Conservation (phyloP, 2,888 invertebrate genomes). For the Catocala fraxini region DNA sequence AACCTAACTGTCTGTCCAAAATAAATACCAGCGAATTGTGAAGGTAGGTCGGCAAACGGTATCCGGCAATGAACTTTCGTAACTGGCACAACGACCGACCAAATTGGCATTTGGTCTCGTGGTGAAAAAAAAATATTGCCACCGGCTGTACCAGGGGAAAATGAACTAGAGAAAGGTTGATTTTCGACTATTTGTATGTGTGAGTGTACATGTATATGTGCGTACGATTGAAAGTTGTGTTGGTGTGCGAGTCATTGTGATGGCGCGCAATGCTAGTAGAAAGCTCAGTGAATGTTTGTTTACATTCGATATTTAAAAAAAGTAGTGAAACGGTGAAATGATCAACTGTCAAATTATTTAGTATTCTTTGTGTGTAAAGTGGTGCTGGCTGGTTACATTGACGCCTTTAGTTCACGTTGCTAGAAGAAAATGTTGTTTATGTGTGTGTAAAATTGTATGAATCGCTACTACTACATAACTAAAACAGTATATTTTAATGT, state of each 20-base stretch:
- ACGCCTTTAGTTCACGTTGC: neutral
- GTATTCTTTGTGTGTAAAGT: conserved; percentile 53
- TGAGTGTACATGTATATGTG: conserved; percentile 48
- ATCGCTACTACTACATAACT: too few relatives aligned
- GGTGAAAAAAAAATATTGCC: conserved; percentile 73
- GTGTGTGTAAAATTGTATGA: too few relatives aligned
- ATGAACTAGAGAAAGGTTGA: conserved; percentile 79
- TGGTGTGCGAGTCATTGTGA: conserved; percentile 48
- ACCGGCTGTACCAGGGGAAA: conserved; percentile 76
- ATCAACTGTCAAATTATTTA: conserved; percentile 58
- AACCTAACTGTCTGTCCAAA: conserved; percentile 81
- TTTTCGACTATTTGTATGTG: conserved; percentile 54
- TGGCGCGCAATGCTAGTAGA: conserved; percentile 59
- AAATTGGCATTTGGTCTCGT: conserved; percentile 72
- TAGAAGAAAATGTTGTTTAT: neutral
- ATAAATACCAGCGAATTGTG: conserved; percentile 79
- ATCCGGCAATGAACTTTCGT: conserved; percentile 72
- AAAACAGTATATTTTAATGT: too few relatives aligned
- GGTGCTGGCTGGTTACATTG: conserved; percentile 5
- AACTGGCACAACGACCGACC: conserved; percentile 77
- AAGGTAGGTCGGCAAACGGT: conserved; percentile 86
- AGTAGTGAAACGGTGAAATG: conserved; percentile 63
- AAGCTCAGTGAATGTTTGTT: conserved; percentile 69
- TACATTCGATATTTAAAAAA: conserved; percentile 65
- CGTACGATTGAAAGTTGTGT: conserved; percentile 57